A percentile compares a stretch with the other conserved stretches of the same genome.
phyloP scores from a whole-genome alignment of 2,888 invertebrate species.

The Xestia rhomboidea region DNA sequence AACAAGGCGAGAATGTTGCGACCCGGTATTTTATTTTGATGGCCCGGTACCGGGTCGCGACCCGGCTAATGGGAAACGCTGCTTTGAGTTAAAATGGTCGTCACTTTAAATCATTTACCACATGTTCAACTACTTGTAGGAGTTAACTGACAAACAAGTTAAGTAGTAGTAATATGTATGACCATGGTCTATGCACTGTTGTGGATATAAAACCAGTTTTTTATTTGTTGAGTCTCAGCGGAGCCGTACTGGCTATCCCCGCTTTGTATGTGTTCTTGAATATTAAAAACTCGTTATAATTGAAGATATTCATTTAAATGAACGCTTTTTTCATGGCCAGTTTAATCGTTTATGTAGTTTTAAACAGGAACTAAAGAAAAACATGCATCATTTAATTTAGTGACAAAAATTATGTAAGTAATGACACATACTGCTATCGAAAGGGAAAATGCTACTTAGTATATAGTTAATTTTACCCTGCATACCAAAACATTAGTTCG shows the following conservation, averaged over 20 bases:
- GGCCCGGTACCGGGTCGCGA: too few species aligned
- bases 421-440: neutral
- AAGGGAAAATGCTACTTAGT: neutral
- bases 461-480: neutral
- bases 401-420: neutral
- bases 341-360: neutral
- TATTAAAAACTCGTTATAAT: neutral
- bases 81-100: neutral
- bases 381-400: neutral
- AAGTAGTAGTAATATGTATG: conserved; percentile 6
- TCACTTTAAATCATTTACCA: neutral
- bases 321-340: neutral
- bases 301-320: neutral
- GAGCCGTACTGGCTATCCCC: neutral
- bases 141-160: conserved; percentile 14
- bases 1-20: too few species aligned
- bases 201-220: conserved; percentile 5
- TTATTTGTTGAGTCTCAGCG: conserved; percentile 8
- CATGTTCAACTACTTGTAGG: conserved; percentile 2
- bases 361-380: neutral
- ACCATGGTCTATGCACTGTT: conserved; percentile 7
- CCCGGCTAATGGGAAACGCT: too few species aligned
- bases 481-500: neutral
- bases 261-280: neutral
- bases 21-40: too few species aligned